Percentiles rank a stretch among this genome's conserved stretches.
Conservation (phyloP, 64 coral and sea anemone genomes). For the Porites australiensis region DNA sequence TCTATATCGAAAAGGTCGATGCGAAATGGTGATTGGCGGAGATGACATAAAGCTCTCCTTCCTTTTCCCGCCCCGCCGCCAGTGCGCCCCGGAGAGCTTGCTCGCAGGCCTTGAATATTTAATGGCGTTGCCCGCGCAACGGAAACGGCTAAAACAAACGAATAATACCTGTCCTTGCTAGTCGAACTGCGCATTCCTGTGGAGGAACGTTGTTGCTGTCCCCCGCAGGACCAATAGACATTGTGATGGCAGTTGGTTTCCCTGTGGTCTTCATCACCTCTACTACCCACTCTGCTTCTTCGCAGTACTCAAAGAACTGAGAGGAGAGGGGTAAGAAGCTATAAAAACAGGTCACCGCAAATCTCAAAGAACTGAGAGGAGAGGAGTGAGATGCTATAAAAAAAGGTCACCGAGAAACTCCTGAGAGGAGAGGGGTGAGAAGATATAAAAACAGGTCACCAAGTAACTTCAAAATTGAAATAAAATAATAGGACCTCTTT, state of each 20-base stretch:
- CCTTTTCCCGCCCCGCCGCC: too few species aligned
- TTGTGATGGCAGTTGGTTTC: slow-evolving; percentile 62
- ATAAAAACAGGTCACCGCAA: neutral
- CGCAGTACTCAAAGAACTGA: slow-evolving; percentile 56
- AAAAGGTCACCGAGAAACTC: neutral
- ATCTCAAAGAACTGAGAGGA: slow-evolving; percentile 22
- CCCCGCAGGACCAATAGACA: slow-evolving; percentile 26
- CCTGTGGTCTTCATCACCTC: slow-evolving; percentile 72
- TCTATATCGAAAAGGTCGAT: too few species aligned
- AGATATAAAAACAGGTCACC: neutral
- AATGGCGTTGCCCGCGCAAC: neutral
- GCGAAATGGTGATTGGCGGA: too few species aligned
- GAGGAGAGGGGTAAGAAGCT: neutral
- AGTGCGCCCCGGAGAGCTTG: too few species aligned
- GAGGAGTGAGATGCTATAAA: neutral
- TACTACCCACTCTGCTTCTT: slow-evolving; percentile 75
- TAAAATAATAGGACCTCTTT: too few species aligned
- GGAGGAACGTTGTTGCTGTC: slow-evolving; percentile 42
- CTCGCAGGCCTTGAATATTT: too few species aligned
- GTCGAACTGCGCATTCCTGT: slow-evolving; percentile 48
- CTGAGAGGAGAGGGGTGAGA: neutral
- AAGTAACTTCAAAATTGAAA: neutral
- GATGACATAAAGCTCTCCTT: too few species aligned
- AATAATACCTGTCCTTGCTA: slow-evolving; percentile 26
- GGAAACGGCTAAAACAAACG: neutral